Evolutionary conservation across 2,797 vertebrate genomes (phyloP).

Genomic region (Gymnothorax reevesii): DNA sequence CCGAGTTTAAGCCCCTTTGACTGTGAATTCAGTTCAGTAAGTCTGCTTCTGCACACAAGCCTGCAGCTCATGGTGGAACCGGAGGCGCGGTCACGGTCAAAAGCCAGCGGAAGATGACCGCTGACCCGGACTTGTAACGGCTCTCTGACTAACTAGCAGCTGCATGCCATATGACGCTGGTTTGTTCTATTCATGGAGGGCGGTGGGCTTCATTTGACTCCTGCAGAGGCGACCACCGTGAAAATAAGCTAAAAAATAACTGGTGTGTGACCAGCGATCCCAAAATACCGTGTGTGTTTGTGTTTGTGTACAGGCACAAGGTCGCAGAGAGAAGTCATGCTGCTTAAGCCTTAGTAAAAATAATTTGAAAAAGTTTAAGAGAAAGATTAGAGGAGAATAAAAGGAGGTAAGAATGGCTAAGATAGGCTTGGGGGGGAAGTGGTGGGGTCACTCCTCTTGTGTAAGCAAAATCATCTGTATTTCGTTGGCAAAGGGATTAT

Average conservation of each 20-base stretch:
- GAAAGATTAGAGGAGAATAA: background rate
- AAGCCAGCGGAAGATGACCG: background rate
- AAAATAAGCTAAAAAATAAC: background rate
- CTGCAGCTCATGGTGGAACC: background rate
- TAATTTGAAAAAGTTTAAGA: background rate
- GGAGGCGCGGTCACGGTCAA: background rate
- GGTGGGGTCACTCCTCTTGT: conserved; percentile 3
- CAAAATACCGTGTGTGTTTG: background rate
- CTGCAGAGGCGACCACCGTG: background rate
- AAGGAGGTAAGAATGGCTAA: conserved; percentile 8
- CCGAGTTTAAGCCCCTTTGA: background rate
- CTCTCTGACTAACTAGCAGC: conserved; percentile 32
- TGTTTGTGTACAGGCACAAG: background rate
- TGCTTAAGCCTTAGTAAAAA: conserved; percentile 1
- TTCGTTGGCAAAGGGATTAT: conserved; percentile 58
- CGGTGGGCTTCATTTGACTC: background rate
- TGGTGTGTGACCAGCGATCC: background rate
- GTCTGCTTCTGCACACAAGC: background rate
- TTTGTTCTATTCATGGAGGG: conserved; percentile 8
- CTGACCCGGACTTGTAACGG: conserved; percentile 17
- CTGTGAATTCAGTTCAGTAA: background rate
- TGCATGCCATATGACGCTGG: conserved; percentile 38
- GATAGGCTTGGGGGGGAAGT: background rate
- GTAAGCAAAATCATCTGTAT: conserved; percentile 53
- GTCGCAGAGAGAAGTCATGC: background rate